Conservation (phyloP, 2,113 vertebrate genomes). For the Melospiza georgiana region DNA sequence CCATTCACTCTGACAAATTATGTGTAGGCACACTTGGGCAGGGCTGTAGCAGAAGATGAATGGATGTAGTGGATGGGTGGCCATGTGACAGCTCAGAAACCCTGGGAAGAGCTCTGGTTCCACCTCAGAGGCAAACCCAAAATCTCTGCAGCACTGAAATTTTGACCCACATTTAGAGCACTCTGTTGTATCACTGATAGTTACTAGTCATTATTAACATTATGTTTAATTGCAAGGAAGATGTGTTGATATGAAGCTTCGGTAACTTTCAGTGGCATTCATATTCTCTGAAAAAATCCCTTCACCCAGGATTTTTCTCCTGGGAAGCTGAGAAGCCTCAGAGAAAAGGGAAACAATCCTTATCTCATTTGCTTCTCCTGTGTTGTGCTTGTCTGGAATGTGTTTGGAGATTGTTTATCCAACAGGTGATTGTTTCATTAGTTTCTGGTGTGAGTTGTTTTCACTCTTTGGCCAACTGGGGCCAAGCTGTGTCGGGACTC, state of each 20-base stretch:
- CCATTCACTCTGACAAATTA: background rate
- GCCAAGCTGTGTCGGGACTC: no score
- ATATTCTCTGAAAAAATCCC: no score
- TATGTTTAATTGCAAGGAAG: background rate
- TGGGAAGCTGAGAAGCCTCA: no score
- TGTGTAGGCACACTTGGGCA: background rate
- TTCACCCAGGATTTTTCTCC: no score
- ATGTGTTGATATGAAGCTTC: background rate
- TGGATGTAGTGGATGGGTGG: background rate
- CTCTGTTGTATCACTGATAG: no score
- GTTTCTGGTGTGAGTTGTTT: no score
- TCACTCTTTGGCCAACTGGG: fast-evolving
- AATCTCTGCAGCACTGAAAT: background rate
- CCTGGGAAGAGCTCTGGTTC: background rate
- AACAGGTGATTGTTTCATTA: no score
- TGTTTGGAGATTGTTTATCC: no score
- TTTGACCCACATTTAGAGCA: background rate
- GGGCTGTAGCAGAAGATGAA: background rate
- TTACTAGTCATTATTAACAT: background rate
- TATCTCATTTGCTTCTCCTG: no score
- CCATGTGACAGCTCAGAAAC: background rate
- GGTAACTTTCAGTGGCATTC: background rate
- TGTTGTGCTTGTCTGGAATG: no score
- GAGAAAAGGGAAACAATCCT: no score
- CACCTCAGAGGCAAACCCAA: background rate